Percentiles rank a stretch among this genome's conserved stretches.
These are phyloP conservation scores for Sycophaga agraensis DNA, from an alignment of 1,140 invertebrate genomes.

Conservation along the genomic window DNA sequence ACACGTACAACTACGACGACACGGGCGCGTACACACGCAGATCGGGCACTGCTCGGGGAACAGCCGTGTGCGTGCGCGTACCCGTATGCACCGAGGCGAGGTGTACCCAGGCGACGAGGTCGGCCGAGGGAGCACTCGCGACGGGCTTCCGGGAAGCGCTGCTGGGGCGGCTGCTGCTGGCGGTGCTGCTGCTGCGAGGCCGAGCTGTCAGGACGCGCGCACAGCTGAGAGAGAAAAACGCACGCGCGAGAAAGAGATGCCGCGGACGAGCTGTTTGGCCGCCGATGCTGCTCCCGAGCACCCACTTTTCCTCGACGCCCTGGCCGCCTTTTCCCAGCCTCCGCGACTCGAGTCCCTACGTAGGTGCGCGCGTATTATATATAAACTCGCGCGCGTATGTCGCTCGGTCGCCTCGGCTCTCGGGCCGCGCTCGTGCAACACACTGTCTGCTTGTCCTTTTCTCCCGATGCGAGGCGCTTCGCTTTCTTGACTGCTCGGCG, in stretches of 20 bases:
- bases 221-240: conserved; percentile 19
- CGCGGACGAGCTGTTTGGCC: no score
- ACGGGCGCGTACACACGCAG: background rate
- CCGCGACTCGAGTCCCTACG: no score
- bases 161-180: no score
- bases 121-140: background rate
- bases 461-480: background rate
- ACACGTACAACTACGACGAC: background rate
- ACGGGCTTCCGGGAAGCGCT: no score
- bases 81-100: background rate
- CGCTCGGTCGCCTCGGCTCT: background rate
- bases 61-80: background rate
- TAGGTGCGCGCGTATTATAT: no score
- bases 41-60: no score
- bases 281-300: background rate
- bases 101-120: background rate
- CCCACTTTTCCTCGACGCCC: background rate
- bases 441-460: background rate
- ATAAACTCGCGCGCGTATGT: no score
- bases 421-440: background rate
- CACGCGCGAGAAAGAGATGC: background rate
- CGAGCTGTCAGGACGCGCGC: conserved; percentile 2
- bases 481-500: conserved; percentile 3
- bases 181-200: no score
- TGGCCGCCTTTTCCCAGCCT: no score